Conservation (phyloP, 2,797 vertebrate genomes). For the Chloroceryle amazona region DNA sequence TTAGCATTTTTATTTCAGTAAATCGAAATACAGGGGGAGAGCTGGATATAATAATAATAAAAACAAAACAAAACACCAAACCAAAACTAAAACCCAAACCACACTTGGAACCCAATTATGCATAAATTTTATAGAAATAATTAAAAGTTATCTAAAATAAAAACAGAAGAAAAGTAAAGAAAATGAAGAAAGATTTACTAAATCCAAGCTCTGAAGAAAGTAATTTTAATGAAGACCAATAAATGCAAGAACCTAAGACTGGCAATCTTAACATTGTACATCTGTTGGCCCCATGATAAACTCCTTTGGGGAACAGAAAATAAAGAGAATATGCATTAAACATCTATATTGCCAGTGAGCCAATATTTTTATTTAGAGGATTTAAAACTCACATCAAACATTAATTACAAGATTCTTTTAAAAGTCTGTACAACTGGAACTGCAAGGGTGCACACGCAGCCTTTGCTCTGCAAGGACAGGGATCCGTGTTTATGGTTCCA, state of each 20-base stretch:
- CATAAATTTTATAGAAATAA: not conserved
- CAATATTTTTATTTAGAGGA: not conserved
- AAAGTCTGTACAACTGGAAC: not conserved
- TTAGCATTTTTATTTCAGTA: not conserved
- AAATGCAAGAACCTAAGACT: not conserved
- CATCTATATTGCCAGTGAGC: not conserved
- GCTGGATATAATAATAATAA: not conserved
- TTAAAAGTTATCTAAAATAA: not conserved
- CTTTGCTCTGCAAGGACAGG: conserved; percentile 17
- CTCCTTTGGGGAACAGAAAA: not conserved
- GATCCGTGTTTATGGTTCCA: conserved; percentile 33
- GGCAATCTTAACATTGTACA: not conserved
- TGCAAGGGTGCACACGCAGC: not conserved
- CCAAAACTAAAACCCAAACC: not conserved
- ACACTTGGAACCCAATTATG: not conserved
- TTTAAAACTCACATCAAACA: not conserved
- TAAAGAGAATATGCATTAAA: not conserved
- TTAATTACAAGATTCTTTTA: not conserved
- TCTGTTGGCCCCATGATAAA: not conserved
- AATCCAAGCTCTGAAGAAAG: not conserved
- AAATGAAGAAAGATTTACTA: not conserved
- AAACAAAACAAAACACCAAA: too few species aligned
- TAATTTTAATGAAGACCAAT: not conserved
- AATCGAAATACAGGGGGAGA: not conserved
- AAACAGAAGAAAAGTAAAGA: not conserved